A percentile compares a stretch with the other conserved stretches of the same genome.
These are phyloP conservation scores for Trematomus loennbergii DNA, from an alignment of 2,113 vertebrate species.

Conservation along the genomic window DNA sequence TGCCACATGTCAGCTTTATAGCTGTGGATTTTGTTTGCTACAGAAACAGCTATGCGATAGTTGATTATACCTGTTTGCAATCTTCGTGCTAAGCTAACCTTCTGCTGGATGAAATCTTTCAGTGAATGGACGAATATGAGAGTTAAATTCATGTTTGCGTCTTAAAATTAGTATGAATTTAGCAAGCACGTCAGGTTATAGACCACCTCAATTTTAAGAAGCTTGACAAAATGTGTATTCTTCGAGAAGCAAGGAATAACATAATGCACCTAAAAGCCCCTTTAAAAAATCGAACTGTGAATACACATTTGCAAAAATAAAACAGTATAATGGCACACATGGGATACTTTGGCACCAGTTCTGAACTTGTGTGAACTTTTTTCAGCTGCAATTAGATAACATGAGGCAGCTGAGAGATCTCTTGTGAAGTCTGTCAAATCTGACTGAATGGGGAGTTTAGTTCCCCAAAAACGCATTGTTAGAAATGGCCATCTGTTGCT, in stretches of 20 bases:
- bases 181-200: not conserved
- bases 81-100: not conserved
- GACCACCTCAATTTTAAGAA: constrained; percentile 8
- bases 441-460: constrained; percentile 63
- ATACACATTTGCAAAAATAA: constrained; percentile 1
- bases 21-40: too few species aligned
- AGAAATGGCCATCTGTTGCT: constrained; percentile 44
- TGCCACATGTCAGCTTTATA: too few species aligned
- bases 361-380: constrained; percentile 37
- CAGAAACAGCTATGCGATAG: too few species aligned
- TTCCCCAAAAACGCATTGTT: constrained; percentile 27
- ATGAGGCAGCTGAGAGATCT: constrained; percentile 39
- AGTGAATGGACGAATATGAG: not conserved
- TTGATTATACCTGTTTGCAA: not conserved
- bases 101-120: not conserved
- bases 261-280: not conserved
- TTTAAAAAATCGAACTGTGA: not conserved
- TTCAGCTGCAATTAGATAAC: constrained; percentile 48
- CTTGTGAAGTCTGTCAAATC: constrained; percentile 57
- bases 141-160: not conserved
- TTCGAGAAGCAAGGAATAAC: not conserved
- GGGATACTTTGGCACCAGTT: constrained; percentile 7
- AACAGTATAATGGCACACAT: constrained; percentile 15
- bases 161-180: not conserved
- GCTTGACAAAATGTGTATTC: constrained; percentile 4